Evolutionary conservation across 1,140 invertebrate genomes (phyloP).

Genomic region (Nasonia vitripennis): DNA sequence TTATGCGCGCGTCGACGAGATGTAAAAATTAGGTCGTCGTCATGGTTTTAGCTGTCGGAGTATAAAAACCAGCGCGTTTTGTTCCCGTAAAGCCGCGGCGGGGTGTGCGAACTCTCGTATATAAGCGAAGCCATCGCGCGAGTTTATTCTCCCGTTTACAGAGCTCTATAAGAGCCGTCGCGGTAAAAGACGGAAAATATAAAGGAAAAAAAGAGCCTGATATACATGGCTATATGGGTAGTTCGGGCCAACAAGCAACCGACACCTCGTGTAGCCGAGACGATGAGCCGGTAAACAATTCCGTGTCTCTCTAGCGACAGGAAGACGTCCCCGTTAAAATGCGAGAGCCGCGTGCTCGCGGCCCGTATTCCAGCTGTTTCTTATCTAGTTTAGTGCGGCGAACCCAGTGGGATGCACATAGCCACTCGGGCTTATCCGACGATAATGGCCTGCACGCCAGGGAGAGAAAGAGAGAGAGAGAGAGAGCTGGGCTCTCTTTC

Average conservation of each 20-base stretch:
- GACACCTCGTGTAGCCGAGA: neutral
- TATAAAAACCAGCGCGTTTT: too few relatives aligned
- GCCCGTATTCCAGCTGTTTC: neutral
- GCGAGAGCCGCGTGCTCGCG: neutral
- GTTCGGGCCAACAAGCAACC: neutral
- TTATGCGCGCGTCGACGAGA: too few relatives aligned
- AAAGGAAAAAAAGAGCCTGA: too few relatives aligned
- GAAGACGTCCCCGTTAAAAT: constrained; percentile 25
- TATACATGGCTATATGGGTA: neutral
- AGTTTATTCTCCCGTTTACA: too few relatives aligned
- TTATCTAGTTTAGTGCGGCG: constrained; percentile 1
- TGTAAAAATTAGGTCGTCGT: too few relatives aligned
- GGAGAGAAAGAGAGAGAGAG: neutral
- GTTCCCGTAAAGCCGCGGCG: too few relatives aligned
- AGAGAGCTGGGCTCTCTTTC: neutral
- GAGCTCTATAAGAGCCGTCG: too few relatives aligned
- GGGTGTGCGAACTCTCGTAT: too few relatives aligned
- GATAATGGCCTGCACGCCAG: neutral
- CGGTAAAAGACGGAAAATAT: too few relatives aligned
- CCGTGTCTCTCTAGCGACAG: neutral
- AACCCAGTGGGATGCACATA: neutral
- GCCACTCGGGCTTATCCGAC: neutral
- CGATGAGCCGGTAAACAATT: neutral
- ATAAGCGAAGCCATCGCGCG: too few relatives aligned
- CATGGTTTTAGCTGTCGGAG: too few relatives aligned